Evolutionary conservation across 2,888 invertebrate genomes (phyloP).

Genomic region (Sepioteuthis lessoniana): DNA sequence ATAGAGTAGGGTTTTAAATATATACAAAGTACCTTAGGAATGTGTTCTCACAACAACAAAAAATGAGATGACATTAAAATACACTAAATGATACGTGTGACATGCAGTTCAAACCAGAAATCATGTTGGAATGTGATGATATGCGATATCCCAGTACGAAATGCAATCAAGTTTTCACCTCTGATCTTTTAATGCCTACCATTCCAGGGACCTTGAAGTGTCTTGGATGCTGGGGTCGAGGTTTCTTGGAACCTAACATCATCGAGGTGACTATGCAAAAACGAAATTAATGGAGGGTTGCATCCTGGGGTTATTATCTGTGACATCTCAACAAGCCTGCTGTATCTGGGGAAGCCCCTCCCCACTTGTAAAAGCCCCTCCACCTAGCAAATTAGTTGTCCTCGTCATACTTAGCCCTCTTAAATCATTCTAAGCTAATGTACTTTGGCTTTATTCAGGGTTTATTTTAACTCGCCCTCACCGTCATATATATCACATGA

Average conservation of each 20-base stretch:
- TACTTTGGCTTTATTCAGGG: background rate
- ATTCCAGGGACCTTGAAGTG: background rate
- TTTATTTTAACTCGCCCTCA: background rate
- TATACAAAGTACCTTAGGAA: background rate
- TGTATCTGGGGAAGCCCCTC: background rate
- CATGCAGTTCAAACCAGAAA: background rate
- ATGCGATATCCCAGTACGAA: background rate
- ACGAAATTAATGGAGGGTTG: background rate
- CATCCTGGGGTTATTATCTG: background rate
- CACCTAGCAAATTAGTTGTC: background rate
- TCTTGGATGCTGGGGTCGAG: background rate
- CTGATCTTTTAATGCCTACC: background rate
- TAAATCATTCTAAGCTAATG: background rate
- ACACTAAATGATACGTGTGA: background rate
- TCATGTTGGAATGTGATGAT: slow-evolving; percentile 10
- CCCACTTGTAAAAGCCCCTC: background rate
- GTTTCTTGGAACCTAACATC: background rate
- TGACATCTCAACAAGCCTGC: background rate
- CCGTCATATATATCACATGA: too few species aligned
- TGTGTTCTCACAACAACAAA: background rate
- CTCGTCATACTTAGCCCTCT: background rate
- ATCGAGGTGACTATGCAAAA: background rate
- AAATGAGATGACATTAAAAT: background rate
- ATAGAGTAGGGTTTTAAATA: too few species aligned
- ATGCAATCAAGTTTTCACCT: background rate